Base-by-base conservation (phyloP, 2,113 vertebrate genomes). In the Heteronetta atricapilla region DNA sequence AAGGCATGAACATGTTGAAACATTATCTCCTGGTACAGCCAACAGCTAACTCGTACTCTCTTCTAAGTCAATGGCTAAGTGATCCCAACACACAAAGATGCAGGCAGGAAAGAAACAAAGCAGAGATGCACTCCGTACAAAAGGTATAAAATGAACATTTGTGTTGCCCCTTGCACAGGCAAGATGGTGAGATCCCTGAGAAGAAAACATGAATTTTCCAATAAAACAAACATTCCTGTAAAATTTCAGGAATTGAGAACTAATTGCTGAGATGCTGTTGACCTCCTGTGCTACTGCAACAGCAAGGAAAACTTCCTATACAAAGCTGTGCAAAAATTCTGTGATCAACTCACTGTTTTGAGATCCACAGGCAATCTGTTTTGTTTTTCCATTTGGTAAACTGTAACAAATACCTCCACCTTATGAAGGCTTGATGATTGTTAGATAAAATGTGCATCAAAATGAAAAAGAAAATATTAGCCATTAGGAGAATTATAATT, bases 281-380 rank as follows among this genome's bases (percentile, higher is more conserved):
- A 52, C 34, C 64, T 72, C 42, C 1, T 0, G 59, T 28, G 8
- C 58, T 0, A 1, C 21, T 36, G n/a, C 23, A 89, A 53, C 68
- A 82, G 34, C 33, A 69, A 87, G 31, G 36, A 90, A 69, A 80
- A 36, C 48, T 69, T 85, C 40, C 16, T 36, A 62, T 17, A 17
- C 21, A 28, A 80, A 77, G 38, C n/a, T 44, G 42, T 6, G 7
- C 15, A 93, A 86, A 91, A 94, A n/a, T 3, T 33, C 10, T 21
- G 4, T 53, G 62, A 78, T 55, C 78, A 86, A 79, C 0, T 0
- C 33, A 46, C 17, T 55, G 50, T 25, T 93, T 93, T 33, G 33
- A 88, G 46, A 86, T 46, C 26, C 64, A 70, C 25, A 72, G 34
- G 38, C 42, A 77, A 36, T 33, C 21, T 38, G 20, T 83, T 75